These are phyloP conservation scores for Caenorhabditis afra DNA, from an alignment of 2,888 invertebrate species.

Conservation along the genomic window DNA sequence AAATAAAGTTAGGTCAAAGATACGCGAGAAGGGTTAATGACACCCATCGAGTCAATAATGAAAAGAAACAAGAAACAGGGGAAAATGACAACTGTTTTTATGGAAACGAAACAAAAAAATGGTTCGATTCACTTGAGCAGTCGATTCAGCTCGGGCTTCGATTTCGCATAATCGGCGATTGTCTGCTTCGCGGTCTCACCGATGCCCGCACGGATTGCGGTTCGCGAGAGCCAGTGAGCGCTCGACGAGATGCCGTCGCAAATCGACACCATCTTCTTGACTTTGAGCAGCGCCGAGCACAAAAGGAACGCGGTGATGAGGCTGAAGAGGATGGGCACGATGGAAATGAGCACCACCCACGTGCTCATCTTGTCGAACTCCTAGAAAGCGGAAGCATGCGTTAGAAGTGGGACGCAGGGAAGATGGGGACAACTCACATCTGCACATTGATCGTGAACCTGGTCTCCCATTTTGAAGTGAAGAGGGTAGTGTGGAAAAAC, in stretches of 20 bases:
- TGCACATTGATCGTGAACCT: conserved; percentile 4
- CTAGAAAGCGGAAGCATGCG: conserved; percentile 15
- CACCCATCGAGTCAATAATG: not conserved
- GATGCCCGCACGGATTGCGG: conserved; percentile 70
- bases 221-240: conserved; percentile 69
- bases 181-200: conserved; percentile 53
- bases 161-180: conserved; percentile 65
- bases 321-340: conserved; percentile 39
- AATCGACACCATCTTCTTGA: conserved; percentile 40
- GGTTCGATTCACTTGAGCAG: conserved; percentile 17
- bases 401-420: not conserved
- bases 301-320: conserved; percentile 31
- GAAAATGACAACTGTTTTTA: conserved; percentile 15
- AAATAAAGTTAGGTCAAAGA: conserved; percentile 2
- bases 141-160: conserved; percentile 62
- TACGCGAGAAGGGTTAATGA: not conserved
- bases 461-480: conserved; percentile 12
- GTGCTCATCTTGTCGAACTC: conserved; percentile 34
- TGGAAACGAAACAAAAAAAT: not conserved
- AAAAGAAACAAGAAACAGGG: conserved; percentile 1
- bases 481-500: not conserved
- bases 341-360: conserved; percentile 32
- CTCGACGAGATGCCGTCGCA: conserved; percentile 57
- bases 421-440: not conserved
- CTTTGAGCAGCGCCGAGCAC: conserved; percentile 23